Base-by-base conservation (phyloP, 2,888 invertebrate species). In the Melieria omissa region DNA sequence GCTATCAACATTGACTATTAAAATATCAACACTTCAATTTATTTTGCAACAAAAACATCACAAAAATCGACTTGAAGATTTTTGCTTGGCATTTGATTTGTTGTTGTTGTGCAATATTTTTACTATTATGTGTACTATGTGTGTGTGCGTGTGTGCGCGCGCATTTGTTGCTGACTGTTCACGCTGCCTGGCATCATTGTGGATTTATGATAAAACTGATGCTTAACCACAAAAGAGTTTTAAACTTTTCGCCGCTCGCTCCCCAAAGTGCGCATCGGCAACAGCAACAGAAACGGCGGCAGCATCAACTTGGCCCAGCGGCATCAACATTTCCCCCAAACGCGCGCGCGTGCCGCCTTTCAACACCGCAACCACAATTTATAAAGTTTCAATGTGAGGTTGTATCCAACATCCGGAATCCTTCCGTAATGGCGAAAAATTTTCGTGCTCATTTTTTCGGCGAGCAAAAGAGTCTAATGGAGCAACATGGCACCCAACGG, bases 191-290 rank as follows among this genome's bases (percentile, higher is more conserved):
- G 55, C 69, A 65, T 64, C 70, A 70, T 65, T 70, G 57, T 12
- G 70, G 70, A 70, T 70, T 70, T 70, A 64, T 70, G 70, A 70
- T 70, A 70, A 70, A 70, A 70, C 64, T 70, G 64, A 70, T 65
- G 70, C 64, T 70, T 49, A 70, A 70, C 70, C 65, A 64, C 70
- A 70, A 65, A 63, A 69, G 69, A 69, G 62, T 69, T 69, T 69
- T 63, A 63, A 69, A 69, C 69, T 69, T 69, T 69, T 69, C 62
- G 47, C 62, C 62, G 46, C 55, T 55, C 12, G 57, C n/a, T 46
- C 41, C 16, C 47, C 58, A 9, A 12, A 29, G 29, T 29, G 29
- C 29, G 29, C 29, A 29, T 3, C 29, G 29, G 29, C 29, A 29
- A 2, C 29, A 3, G 29, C 29, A 29, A 29, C 29, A 29, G 29